Conservation (phyloP, 2,113 vertebrate genomes). For the Dolichotis patagonum region DNA sequence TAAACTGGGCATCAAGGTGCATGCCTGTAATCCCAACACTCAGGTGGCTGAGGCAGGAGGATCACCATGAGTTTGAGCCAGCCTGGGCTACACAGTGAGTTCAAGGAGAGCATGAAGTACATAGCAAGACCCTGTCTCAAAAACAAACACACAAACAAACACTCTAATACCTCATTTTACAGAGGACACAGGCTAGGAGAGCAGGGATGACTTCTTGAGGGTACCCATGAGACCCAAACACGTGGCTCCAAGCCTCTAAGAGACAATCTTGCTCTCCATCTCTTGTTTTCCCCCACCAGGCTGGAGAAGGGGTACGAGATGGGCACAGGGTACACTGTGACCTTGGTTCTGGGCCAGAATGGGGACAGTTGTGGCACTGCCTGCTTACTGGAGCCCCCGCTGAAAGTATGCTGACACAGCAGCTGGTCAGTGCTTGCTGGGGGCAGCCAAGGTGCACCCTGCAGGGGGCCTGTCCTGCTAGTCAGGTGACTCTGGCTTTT, state of each 20-base stretch:
- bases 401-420: conserved; percentile 19
- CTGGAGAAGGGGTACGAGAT: background rate
- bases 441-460: background rate
- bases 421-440: background rate
- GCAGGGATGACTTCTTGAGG: background rate
- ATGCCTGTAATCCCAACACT: background rate
- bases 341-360: background rate
- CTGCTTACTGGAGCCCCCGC: background rate
- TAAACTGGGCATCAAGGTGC: background rate
- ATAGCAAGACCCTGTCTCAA: background rate
- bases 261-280: background rate
- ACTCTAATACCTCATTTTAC: background rate
- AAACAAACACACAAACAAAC: background rate
- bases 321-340: background rate
- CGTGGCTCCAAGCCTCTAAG: background rate
- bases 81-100: background rate
- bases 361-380: background rate
- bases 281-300: background rate
- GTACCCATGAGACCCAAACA: background rate
- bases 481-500: conserved; percentile 55
- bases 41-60: background rate
- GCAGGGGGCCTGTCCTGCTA: background rate
- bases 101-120: background rate
- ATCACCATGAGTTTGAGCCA: background rate
- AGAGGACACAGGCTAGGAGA: background rate